These are phyloP conservation scores for Himantopus leucocephalus DNA, from an alignment of 2,113 vertebrate genomes.

Conservation along the genomic window DNA sequence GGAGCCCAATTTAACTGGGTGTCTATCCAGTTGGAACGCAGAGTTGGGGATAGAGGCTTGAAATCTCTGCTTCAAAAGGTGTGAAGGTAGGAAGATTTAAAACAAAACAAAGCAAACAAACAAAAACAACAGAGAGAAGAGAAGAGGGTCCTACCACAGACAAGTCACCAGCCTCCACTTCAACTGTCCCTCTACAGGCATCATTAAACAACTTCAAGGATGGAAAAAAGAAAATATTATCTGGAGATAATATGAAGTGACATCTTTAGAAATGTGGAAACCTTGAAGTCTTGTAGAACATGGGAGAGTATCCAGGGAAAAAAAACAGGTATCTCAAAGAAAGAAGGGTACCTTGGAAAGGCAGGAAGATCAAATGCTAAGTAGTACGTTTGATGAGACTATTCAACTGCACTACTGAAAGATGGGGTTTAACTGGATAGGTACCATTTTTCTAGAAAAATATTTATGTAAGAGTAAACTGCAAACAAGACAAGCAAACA, in stretches of 20 bases:
- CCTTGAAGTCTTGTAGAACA: background rate
- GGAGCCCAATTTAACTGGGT: background rate
- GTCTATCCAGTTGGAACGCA: background rate
- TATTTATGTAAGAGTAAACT: background rate
- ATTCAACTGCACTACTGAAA: background rate
- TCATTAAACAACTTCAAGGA: background rate
- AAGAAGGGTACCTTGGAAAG: background rate
- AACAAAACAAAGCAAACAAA: background rate
- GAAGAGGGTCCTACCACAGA: background rate
- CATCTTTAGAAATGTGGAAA: background rate
- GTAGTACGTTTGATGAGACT: background rate
- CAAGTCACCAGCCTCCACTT: background rate
- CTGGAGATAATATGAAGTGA: background rate
- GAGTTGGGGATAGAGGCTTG: background rate
- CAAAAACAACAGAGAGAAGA: background rate
- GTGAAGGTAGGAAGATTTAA: background rate
- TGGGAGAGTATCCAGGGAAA: background rate
- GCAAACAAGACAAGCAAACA: background rate
- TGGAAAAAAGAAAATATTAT: background rate
- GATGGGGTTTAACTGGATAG: background rate
- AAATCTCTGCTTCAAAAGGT: background rate
- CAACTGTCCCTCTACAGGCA: background rate
- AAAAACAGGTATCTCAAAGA: rapidly evolving
- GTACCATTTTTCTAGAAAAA: background rate
- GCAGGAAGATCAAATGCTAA: background rate